phyloP scores from a whole-genome alignment of 2,113 vertebrate species.

The Addax nasomaculatus region DNA sequence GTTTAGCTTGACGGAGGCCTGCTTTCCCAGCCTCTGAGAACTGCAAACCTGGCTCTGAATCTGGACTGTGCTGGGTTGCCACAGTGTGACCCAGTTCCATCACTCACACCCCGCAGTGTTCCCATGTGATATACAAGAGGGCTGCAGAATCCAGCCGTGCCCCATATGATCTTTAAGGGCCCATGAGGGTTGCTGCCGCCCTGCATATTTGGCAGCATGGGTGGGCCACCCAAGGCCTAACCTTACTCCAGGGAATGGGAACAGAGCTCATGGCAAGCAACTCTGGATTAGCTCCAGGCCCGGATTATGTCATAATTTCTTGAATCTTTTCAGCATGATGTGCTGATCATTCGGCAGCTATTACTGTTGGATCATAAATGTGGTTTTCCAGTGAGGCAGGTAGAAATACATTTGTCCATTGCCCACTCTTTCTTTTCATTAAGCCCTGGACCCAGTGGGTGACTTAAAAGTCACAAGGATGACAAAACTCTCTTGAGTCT shows the following conservation, averaged over 20 bases:
- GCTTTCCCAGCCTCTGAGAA: background rate
- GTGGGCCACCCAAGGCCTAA: background rate
- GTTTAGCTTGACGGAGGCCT: background rate
- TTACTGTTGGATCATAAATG: background rate
- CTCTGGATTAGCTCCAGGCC: conserved; percentile 13
- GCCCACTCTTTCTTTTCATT: background rate
- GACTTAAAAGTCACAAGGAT: background rate
- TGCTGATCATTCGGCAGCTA: background rate
- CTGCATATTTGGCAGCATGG: background rate
- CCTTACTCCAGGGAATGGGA: background rate
- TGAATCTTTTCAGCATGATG: conserved; percentile 8
- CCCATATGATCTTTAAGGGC: background rate
- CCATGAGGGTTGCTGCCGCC: background rate
- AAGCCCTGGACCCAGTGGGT: background rate
- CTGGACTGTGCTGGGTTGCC: background rate
- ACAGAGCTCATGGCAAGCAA: background rate
- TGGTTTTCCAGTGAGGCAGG: background rate
- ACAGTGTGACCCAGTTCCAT: background rate
- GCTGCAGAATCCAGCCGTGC: background rate
- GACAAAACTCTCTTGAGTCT: background rate
- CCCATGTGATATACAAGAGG: background rate
- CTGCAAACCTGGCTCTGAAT: background rate
- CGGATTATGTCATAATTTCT: background rate
- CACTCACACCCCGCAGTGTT: background rate
- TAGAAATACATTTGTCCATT: background rate